Conservation (phyloP, 2,888 invertebrate genomes). For the Drosophila kanekoi region DNA sequence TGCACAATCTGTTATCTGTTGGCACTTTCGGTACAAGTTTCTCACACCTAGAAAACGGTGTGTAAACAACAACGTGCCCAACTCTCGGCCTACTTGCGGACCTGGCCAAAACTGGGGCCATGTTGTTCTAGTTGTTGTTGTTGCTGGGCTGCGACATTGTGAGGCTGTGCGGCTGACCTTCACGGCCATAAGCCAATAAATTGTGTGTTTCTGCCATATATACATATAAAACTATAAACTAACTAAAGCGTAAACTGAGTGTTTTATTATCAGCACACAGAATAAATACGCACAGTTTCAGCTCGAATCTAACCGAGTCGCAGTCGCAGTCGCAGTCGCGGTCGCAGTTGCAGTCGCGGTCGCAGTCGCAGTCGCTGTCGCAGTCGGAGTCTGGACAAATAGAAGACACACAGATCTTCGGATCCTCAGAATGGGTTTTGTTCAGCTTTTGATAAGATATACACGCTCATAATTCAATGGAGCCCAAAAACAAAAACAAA, state of each 20-base stretch:
- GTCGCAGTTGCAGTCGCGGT: conserved; percentile 15
- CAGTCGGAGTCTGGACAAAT: conserved; percentile 47
- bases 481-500: conserved; percentile 29
- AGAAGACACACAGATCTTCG: conserved; percentile 36
- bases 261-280: conserved; percentile 68
- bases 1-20: conserved; percentile 65
- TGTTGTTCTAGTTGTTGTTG: conserved; percentile 7
- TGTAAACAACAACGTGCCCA: conserved; percentile 49
- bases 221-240: conserved; percentile 74
- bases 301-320: conserved; percentile 15
- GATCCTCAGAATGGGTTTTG: conserved; percentile 35
- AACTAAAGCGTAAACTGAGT: conserved; percentile 62
- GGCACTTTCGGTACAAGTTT: conserved; percentile 65
- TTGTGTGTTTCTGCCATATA: conserved; percentile 67
- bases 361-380: conserved; percentile 17
- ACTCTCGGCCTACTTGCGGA: conserved; percentile 19
- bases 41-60: conserved; percentile 63
- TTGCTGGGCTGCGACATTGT: conserved; percentile 24
- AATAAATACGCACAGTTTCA: conserved; percentile 50
- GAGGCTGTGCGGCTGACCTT: conserved; percentile 64
- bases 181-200: conserved; percentile 78
- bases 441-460: conserved; percentile 42
- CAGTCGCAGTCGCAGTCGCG: conserved; percentile 22
- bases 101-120: conserved; percentile 48
- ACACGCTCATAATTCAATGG: conserved; percentile 34